These are phyloP conservation scores for Lamprotornis superbus DNA, from an alignment of 2,113 vertebrate species.

Conservation along the genomic window DNA sequence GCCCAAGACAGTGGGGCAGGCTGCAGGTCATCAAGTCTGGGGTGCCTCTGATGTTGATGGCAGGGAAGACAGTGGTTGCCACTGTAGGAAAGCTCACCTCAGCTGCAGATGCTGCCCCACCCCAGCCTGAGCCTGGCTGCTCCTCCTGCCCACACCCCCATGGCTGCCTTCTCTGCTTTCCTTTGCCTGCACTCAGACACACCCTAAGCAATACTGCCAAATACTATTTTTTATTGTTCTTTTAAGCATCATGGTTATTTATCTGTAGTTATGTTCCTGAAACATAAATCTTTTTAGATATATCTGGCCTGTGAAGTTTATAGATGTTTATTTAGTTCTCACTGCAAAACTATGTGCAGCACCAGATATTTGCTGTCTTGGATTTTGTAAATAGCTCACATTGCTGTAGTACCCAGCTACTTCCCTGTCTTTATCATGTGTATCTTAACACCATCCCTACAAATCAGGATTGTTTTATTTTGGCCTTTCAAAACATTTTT, in stretches of 20 bases:
- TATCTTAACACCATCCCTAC: neutral
- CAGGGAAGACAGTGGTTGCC: neutral
- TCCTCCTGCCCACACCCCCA: neutral
- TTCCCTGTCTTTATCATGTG: neutral
- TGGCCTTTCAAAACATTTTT: neutral
- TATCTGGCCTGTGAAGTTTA: neutral
- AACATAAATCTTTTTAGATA: neutral
- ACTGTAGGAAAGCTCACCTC: neutral
- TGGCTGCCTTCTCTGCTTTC: neutral
- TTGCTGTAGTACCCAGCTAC: neutral
- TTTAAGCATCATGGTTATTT: neutral
- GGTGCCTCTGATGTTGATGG: neutral
- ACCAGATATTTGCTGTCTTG: neutral
- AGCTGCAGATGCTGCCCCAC: neutral
- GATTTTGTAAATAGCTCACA: neutral
- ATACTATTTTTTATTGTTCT: neutral
- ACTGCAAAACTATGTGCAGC: neutral
- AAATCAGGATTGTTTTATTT: neutral
- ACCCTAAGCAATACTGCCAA: neutral
- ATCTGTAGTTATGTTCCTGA: neutral
- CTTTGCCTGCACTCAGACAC: neutral
- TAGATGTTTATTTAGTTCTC: neutral
- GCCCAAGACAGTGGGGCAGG: neutral
- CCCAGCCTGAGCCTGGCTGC: neutral
- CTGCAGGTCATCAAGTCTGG: neutral